phyloP scores from a whole-genome alignment of 1,140 invertebrate species.

The Apis florea region DNA sequence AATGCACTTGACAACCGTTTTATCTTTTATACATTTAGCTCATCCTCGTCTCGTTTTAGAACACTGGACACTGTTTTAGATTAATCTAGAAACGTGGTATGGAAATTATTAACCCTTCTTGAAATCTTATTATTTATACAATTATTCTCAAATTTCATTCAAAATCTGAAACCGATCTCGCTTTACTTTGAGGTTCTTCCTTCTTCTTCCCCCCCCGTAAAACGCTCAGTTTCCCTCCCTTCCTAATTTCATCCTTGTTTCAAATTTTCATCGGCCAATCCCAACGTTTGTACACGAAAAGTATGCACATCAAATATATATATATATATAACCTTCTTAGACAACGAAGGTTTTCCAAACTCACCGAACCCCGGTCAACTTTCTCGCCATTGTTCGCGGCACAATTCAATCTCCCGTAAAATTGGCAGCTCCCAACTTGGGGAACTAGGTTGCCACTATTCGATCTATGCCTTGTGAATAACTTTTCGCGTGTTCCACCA shows the following conservation, averaged over 20 bases:
- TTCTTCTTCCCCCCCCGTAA: no score
- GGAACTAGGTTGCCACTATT: not conserved
- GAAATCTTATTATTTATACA: no score
- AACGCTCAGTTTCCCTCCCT: not conserved
- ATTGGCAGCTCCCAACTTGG: not conserved
- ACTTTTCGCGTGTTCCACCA: not conserved
- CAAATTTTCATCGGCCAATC: not conserved
- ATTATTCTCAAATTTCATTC: no score
- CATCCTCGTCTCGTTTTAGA: not conserved
- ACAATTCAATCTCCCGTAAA: conserved; percentile 1
- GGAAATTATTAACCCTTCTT: no score
- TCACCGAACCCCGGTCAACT: not conserved
- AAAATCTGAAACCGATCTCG: no score
- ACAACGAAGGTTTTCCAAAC: not conserved
- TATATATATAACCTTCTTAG: no score
- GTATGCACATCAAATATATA: not conserved
- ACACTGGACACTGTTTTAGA: no score
- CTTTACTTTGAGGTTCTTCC: no score
- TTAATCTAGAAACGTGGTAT: no score
- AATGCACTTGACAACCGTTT: not conserved
- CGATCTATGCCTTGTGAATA: not conserved
- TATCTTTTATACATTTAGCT: not conserved
- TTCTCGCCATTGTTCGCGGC: not conserved
- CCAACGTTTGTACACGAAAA: not conserved
- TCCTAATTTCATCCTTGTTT: not conserved